A percentile compares a stretch with the other conserved stretches of the same genome.
Evolutionary conservation across 1,140 invertebrate genomes (phyloP).

Genomic region (Colletes latitarsis): DNA sequence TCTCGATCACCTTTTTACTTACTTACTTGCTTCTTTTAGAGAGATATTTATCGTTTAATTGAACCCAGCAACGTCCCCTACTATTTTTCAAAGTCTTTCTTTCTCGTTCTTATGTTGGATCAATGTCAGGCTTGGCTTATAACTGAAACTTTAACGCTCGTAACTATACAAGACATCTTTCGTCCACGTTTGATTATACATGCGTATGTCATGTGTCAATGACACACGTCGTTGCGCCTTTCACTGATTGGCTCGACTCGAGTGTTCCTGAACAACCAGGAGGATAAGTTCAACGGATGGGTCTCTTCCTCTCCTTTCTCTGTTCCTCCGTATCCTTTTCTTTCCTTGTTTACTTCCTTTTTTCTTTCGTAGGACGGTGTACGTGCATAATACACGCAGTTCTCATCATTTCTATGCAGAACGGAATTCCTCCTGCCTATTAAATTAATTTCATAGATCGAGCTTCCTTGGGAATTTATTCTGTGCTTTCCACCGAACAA

Average conservation of each 20-base stretch:
- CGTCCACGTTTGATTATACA: not conserved
- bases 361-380: slow-evolving; percentile 30
- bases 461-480: slow-evolving; percentile 37
- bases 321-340: slow-evolving; percentile 4
- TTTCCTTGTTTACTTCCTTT: slow-evolving; percentile 14
- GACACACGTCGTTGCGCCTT: slow-evolving; percentile 55
- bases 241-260: slow-evolving; percentile 49
- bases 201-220: slow-evolving; percentile 40
- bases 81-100: too few relatives aligned
- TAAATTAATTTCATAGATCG: slow-evolving; percentile 47
- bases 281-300: slow-evolving; percentile 64
- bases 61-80: too few relatives aligned
- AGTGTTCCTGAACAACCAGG: slow-evolving; percentile 34
- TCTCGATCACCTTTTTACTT: too few relatives aligned
- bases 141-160: not conserved
- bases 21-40: too few relatives aligned
- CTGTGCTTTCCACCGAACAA: slow-evolving; percentile 9
- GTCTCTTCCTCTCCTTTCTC: slow-evolving; percentile 49
- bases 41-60: too few relatives aligned
- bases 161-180: slow-evolving; percentile 2
- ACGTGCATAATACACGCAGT: slow-evolving; percentile 27
- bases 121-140: too few relatives aligned
- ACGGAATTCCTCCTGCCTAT: slow-evolving; percentile 20
- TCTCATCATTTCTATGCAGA: slow-evolving; percentile 40
- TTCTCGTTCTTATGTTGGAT: too few relatives aligned